Evolutionary conservation across 1,140 invertebrate genomes (phyloP), one percentile per base, ranked within the genome.

Genomic region (Globodera rostochiensis): DNA sequence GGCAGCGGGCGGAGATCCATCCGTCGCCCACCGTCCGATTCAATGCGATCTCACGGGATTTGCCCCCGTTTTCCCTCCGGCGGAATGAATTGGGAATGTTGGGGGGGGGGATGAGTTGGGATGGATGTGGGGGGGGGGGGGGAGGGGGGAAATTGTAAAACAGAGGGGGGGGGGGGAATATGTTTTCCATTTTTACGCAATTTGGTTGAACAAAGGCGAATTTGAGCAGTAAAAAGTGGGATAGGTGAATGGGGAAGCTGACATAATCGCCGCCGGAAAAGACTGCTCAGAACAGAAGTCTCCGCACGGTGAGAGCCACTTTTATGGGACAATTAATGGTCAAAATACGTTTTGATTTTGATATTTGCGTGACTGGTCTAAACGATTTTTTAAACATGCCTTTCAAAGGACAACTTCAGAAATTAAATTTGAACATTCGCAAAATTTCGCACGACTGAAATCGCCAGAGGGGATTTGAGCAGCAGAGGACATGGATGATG

Each of bases 31-130:
- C n/a, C 69, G 21, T 71, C 69, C 25, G 69, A 4, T 71, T 36
- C 6, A 6, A 11, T 36, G 9, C 25, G 69, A 71, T 47, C 25
- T 9, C 69, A 45, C 69, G 69, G 69, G 69, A 36, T 71, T 36
- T 71, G 69, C 69, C 69, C 69, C 69, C 69, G 21, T 36, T 71
- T 36, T 71, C 25, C 69, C 69, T 9, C 11, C 69, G 69, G 69
- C 21, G 69, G 19, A 36, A 64, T 64, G 60, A 19, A 71, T 36
- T 71, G n/a, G 69, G 25, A 47, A 36, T 45, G 25, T 71, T 19
- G 7, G 21, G 25, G 69, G 25, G 9, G 36, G 36, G 67, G 60
- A 70, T 11, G 13, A 53, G 5, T 53, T 53, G 50, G 50, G 50
- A 53, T 11, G 50, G 13, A 53, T 11, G 50, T 53, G 50, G 50